A percentile compares a stretch with the other conserved stretches of the same genome.
These are phyloP conservation scores for Arrhopalites spinosus DNA, from an alignment of 2,888 invertebrate species.

Conservation along the genomic window DNA sequence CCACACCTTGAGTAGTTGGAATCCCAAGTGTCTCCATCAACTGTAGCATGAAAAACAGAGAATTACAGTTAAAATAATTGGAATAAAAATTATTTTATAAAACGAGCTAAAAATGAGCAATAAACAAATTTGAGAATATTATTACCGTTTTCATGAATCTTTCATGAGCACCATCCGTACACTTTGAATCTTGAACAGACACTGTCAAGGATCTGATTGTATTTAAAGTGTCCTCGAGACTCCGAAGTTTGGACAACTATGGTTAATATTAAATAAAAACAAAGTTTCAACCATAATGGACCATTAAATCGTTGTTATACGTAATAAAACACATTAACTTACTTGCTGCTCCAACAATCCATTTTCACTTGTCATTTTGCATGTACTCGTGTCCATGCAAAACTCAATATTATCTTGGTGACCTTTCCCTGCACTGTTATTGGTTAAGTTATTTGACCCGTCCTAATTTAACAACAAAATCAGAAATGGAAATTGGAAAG, in stretches of 20 bases:
- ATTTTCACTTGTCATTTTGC: not conserved
- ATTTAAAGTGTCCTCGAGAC: not conserved
- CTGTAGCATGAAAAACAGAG: too few species aligned
- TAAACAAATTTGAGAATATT: not conserved
- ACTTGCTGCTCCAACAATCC: not conserved
- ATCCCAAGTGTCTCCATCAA: too few species aligned
- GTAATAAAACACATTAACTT: not conserved
- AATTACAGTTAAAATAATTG: too few species aligned
- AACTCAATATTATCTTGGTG: not conserved
- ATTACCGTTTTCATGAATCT: not conserved
- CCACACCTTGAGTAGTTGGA: too few species aligned
- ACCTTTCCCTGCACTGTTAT: not conserved
- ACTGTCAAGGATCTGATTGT: not conserved
- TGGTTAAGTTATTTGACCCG: too few species aligned
- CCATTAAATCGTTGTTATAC: not conserved
- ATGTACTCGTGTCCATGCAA: too few species aligned
- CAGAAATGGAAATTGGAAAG: too few species aligned
- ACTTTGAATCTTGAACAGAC: not conserved
- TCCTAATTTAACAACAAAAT: too few species aligned
- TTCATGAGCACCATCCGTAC: not conserved
- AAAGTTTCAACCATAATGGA: not conserved
- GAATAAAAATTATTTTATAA: too few species aligned
- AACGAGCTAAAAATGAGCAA: too few species aligned
- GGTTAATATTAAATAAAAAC: too few species aligned
- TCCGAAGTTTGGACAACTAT: not conserved